Percentiles rank a stretch among this genome's conserved stretches.
Evolutionary conservation across 2,888 invertebrate genomes (phyloP).

Genomic region (Pammene fasciana): DNA sequence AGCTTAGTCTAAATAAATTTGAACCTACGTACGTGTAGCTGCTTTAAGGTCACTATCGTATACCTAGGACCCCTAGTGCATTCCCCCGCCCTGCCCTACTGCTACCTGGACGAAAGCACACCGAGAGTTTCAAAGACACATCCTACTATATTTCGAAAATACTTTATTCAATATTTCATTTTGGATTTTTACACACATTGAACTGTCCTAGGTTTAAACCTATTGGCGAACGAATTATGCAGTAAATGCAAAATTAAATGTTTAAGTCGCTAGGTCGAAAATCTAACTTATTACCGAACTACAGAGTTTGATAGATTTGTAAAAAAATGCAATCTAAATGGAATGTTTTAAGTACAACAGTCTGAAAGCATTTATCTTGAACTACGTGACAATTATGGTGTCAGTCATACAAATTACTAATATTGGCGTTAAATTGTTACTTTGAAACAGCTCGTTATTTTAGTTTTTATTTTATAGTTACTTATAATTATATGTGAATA

Average conservation of each 20-base stretch:
- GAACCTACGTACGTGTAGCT: slow-evolving; percentile 72
- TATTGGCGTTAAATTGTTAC: slow-evolving; percentile 68
- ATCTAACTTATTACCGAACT: slow-evolving; percentile 68
- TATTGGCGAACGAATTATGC: slow-evolving; percentile 47
- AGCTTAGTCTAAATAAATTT: slow-evolving; percentile 80
- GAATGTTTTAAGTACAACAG: slow-evolving; percentile 81
- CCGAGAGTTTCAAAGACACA: slow-evolving; percentile 80
- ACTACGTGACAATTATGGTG: slow-evolving; percentile 68
- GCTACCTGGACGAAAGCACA: slow-evolving; percentile 81
- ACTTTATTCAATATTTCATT: slow-evolving; percentile 61
- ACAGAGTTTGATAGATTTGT: slow-evolving; percentile 63
- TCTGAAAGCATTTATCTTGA: slow-evolving; percentile 66
- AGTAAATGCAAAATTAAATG: slow-evolving; percentile 64
- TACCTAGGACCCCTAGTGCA: slow-evolving; percentile 78
- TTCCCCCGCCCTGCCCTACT: slow-evolving; percentile 61
- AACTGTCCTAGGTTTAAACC: slow-evolving; percentile 67
- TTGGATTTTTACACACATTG: slow-evolving; percentile 70
- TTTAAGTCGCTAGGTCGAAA: slow-evolving; percentile 59
- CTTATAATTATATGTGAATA: slow-evolving; percentile 72
- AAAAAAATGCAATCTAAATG: slow-evolving; percentile 67
- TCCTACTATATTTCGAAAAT: slow-evolving; percentile 76
- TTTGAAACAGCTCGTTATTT: slow-evolving; percentile 60
- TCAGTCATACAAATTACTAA: slow-evolving; percentile 68
- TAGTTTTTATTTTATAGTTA: slow-evolving; percentile 58
- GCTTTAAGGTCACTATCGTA: slow-evolving; percentile 70